phyloP scores from a whole-genome alignment of 2,888 invertebrate genomes.

The Cataglyphis altisquamis region DNA sequence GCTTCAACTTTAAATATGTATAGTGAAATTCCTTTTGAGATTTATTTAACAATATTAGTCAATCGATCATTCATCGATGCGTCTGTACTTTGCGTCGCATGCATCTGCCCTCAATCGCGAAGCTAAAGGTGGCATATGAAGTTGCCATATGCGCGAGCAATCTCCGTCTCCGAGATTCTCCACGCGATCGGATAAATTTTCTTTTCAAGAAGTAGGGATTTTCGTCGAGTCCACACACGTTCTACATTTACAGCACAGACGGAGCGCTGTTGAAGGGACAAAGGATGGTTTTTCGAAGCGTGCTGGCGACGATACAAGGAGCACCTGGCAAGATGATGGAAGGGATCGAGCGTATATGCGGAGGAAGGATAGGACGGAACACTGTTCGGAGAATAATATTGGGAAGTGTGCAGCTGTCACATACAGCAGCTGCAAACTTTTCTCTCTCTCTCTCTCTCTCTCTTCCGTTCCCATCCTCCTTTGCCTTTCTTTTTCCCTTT shows the following conservation, averaged over 20 bases:
- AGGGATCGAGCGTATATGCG: constrained; percentile 69
- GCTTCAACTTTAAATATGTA: background rate
- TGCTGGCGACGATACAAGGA: constrained; percentile 66
- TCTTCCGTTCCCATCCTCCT: background rate
- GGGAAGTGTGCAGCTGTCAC: constrained; percentile 82
- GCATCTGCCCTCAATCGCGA: constrained; percentile 29
- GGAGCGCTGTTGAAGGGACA: constrained; percentile 56
- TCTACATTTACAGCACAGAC: constrained; percentile 18
- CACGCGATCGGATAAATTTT: constrained; percentile 9
- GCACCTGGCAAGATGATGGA: constrained; percentile 73
- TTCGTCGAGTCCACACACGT: background rate
- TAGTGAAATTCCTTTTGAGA: background rate
- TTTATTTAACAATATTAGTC: background rate
- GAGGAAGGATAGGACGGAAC: constrained; percentile 73
- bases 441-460: background rate
- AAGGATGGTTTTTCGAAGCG: constrained; percentile 69
- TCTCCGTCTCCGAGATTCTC: background rate
- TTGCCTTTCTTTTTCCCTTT: constrained; percentile 60
- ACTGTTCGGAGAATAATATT: constrained; percentile 72
- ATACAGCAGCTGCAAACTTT: constrained; percentile 80
- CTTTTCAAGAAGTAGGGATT: constrained; percentile 17
- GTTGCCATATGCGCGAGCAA: background rate
- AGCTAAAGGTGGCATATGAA: constrained; percentile 7
- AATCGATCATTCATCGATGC: constrained; percentile 11
- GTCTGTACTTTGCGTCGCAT: background rate